Percentiles rank a stretch among this genome's conserved stretches.
phyloP scores from a whole-genome alignment of 2,797 vertebrate species.

The Antennarius maculatus region DNA sequence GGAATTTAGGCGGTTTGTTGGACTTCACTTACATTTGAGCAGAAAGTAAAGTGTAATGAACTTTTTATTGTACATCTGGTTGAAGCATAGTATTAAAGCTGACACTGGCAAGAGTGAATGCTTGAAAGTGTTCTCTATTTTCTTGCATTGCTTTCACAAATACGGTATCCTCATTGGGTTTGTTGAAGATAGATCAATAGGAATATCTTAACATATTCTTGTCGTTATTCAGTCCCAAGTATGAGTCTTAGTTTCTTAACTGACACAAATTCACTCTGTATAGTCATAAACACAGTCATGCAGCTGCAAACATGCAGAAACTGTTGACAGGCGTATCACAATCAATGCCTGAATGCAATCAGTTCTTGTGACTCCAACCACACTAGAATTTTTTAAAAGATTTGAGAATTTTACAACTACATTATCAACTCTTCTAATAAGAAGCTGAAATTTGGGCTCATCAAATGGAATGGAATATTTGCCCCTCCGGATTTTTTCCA shows the following conservation, averaged over 20 bases:
- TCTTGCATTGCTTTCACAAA: background rate
- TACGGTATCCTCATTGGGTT: background rate
- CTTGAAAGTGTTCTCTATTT: background rate
- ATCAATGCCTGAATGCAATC: slow-evolving; percentile 24
- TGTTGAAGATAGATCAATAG: slow-evolving; percentile 11
- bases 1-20: slow-evolving; percentile 40
- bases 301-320: slow-evolving; percentile 28
- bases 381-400: background rate
- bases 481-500: background rate
- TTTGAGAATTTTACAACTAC: background rate
- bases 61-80: slow-evolving; percentile 3
- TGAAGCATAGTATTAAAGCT: slow-evolving; percentile 15
- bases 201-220: background rate
- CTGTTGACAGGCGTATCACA: slow-evolving; percentile 20
- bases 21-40: slow-evolving; percentile 40
- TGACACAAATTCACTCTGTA: background rate
- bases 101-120: background rate
- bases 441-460: slow-evolving; percentile 1
- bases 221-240: background rate
- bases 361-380: slow-evolving; percentile 20
- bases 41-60: slow-evolving; percentile 30
- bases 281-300: slow-evolving; percentile 21
- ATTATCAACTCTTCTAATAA: slow-evolving; percentile 23
- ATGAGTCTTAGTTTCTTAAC: background rate
- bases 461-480: background rate